Evolutionary conservation across 2,113 vertebrate species (phyloP).

Genomic region (Agelaius phoeniceus): DNA sequence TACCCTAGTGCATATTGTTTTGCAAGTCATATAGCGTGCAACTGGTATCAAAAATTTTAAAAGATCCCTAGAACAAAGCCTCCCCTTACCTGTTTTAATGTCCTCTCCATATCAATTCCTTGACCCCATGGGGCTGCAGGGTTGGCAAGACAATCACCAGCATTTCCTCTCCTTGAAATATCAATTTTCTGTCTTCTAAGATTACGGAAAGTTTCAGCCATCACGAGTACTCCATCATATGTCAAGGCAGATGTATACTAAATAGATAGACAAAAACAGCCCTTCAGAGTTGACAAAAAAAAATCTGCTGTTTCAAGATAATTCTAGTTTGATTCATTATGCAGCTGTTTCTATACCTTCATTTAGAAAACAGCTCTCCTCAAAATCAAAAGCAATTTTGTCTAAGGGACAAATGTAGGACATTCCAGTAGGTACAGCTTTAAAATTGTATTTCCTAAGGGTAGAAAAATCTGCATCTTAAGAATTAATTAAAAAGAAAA

Average conservation of each 20-base stretch:
- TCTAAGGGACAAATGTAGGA: background rate
- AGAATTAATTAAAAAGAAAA: background rate
- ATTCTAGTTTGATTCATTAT: background rate
- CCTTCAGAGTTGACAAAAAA: background rate
- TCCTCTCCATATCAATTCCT: constrained; percentile 99
- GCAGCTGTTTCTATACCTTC: background rate
- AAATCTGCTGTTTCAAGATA: background rate
- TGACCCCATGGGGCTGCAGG: constrained; percentile 98
- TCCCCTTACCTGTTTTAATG: constrained; percentile 90
- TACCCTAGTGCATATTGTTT: background rate
- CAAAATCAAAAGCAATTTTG: background rate
- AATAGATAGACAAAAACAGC: background rate
- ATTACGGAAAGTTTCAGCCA: constrained; percentile 97
- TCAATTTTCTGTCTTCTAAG: constrained; percentile 97
- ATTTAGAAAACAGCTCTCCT: background rate
- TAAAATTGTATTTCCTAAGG: background rate
- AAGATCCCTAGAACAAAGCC: background rate
- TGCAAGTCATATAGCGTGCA: background rate
- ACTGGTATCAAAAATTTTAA: background rate
- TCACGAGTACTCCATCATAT: constrained; percentile 96
- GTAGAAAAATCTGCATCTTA: background rate
- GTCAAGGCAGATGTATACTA: constrained; percentile 97
- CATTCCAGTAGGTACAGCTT: background rate
- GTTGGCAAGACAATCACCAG: constrained; percentile 98
- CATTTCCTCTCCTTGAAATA: constrained; percentile 96